These are phyloP conservation scores for Sphyrna mokarran DNA, from an alignment of 2,113 vertebrate species.

Conservation along the genomic window DNA sequence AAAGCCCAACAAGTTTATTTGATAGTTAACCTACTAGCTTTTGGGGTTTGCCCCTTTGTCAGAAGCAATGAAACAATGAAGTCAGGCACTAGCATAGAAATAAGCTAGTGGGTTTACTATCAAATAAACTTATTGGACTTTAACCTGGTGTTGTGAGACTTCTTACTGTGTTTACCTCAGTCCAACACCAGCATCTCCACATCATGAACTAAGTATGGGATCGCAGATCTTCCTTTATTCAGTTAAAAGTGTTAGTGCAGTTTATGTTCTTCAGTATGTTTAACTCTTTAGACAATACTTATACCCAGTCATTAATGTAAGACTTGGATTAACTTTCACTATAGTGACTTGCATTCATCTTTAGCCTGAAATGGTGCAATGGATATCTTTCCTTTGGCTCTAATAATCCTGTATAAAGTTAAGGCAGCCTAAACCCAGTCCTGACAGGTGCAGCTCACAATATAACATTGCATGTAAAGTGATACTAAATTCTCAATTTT, in stretches of 20 bases:
- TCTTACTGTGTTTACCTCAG: no score
- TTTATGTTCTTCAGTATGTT: neutral
- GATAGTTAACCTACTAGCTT: no score
- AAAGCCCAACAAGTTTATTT: no score
- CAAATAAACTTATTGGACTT: no score
- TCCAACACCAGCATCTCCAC: no score
- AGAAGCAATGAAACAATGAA: no score
- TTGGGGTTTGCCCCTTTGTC: no score
- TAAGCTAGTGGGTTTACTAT: no score
- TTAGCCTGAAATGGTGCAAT: neutral
- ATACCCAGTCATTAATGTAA: neutral
- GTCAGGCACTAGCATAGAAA: no score
- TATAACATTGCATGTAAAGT: neutral
- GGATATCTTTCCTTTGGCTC: neutral
- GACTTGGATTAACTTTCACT: neutral
- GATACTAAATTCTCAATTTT: neutral
- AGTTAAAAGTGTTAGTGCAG: neutral
- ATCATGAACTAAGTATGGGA: no score
- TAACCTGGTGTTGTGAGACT: no score
- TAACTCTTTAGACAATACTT: neutral
- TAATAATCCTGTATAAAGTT: neutral
- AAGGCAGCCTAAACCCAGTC: neutral
- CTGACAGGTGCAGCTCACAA: neutral
- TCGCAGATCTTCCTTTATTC: no score
- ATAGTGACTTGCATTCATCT: neutral